These are phyloP conservation scores for Synergus umbraculus DNA, from an alignment of 2,888 invertebrate species.

Conservation along the genomic window DNA sequence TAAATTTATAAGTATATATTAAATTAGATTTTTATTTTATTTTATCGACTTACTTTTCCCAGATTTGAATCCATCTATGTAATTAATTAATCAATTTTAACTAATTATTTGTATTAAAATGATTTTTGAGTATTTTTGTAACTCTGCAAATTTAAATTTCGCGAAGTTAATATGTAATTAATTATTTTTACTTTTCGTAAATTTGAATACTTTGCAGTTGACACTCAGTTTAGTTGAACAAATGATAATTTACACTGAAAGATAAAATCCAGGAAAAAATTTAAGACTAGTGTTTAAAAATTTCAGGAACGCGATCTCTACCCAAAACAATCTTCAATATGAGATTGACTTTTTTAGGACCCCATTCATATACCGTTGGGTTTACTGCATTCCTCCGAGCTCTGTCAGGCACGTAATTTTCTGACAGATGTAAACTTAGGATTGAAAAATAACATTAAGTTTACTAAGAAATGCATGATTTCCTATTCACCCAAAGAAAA, in stretches of 20 bases:
- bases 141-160: too few species aligned
- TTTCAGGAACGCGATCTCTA: conserved; percentile 8
- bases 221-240: too few species aligned
- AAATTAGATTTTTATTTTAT: too few species aligned
- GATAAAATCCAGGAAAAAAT: neutral
- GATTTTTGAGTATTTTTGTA: too few species aligned
- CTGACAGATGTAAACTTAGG: neutral
- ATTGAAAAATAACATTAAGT: neutral
- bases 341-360: conserved; percentile 66
- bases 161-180: too few species aligned
- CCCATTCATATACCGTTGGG: conserved; percentile 58
- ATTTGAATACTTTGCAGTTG: too few species aligned
- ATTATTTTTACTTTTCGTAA: too few species aligned
- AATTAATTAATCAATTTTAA: too few species aligned
- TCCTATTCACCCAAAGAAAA: neutral
- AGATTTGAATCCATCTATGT: too few species aligned
- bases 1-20: too few species aligned
- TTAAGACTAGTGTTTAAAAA: neutral
- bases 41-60: too few species aligned
- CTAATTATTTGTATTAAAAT: too few species aligned
- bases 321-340: neutral
- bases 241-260: neutral
- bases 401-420: conserved; percentile 70
- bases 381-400: conserved; percentile 61
- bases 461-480: neutral